Base-by-base conservation (phyloP, 2,888 invertebrate genomes). In the Fragum sueziense region DNA sequence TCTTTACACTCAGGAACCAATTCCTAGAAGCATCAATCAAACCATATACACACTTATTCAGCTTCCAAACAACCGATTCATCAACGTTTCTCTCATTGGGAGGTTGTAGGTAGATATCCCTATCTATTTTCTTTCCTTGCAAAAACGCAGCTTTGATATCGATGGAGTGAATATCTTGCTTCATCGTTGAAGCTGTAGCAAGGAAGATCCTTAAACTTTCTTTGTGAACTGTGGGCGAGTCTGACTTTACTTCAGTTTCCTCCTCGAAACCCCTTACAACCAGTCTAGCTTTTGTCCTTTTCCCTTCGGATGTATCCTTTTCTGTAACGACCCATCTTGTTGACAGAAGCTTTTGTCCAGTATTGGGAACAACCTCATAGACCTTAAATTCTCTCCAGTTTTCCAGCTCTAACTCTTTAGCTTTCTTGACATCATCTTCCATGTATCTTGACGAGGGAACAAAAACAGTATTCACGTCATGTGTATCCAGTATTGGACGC, bases 81-180 rank as follows among this genome's bases (percentile, higher is more conserved):
- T 61, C 54, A 25, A 27, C 29, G 34, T 37, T 47, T 33, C 25
- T 37, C 52, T 76, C 79, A 31, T 61, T 27, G 2, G 75, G 75
- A 29, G 75, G 75, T 33, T 59, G 25, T 0, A 79, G n/a, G 67
- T 25, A 76, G 0, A 75, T 69, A 17, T 67, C 65, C 17, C 67
- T 70, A 31, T 65, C 68, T 11, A 76, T 69, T 34, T 68, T 37
- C n/a, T 62, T 6, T 17, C 77, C 82, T 76, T 80, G 76, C 4
- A 80, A 51, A 29, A 80, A 80, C 7, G 75, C 79, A 31, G 82
- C 75, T 73, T 82, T 75, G 20, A 82, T 70, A 37, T 82, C 80
- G 41, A 77, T 74, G 9, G 78, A 61, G 33, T 76, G 72, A 25
- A 67, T 52, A n/a, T 51, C 47, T 67, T 69, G 74, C 14, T 62